phyloP scores from a whole-genome alignment of 2,797 vertebrate genomes.

The Loris lydekkerianus region DNA sequence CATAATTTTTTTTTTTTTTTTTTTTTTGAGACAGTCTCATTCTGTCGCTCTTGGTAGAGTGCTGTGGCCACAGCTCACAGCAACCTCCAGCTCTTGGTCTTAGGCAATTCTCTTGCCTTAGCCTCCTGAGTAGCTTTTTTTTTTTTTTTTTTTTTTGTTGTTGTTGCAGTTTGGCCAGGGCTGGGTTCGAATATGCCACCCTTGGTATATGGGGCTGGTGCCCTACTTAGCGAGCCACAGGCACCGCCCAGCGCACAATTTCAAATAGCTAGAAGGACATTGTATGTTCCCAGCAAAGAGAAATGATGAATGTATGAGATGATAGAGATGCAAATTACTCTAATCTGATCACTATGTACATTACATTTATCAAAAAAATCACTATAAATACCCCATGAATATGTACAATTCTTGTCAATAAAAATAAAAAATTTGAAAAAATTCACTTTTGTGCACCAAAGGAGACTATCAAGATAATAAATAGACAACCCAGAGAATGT shows the following conservation, averaged over 20 bases:
- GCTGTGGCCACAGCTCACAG: too few relatives aligned
- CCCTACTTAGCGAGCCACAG: too few relatives aligned
- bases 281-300: background rate
- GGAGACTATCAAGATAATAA: background rate
- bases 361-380: background rate
- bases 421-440: background rate
- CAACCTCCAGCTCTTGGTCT: too few relatives aligned
- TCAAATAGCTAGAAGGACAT: background rate
- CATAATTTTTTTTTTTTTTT: too few relatives aligned
- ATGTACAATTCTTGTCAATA: background rate
- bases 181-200: too few relatives aligned
- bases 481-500: constrained; percentile 12
- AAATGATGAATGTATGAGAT: background rate
- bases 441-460: background rate
- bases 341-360: background rate
- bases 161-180: too few relatives aligned
- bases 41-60: too few relatives aligned
- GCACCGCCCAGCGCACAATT: background rate
- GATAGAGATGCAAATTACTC: background rate
- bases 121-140: too few relatives aligned
- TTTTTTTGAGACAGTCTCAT: too few relatives aligned
- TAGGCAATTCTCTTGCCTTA: too few relatives aligned
- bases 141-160: too few relatives aligned
- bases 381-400: background rate
- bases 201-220: too few relatives aligned